Conservation (phyloP, 2,888 invertebrate genomes). For the Drosophila crucigera region DNA sequence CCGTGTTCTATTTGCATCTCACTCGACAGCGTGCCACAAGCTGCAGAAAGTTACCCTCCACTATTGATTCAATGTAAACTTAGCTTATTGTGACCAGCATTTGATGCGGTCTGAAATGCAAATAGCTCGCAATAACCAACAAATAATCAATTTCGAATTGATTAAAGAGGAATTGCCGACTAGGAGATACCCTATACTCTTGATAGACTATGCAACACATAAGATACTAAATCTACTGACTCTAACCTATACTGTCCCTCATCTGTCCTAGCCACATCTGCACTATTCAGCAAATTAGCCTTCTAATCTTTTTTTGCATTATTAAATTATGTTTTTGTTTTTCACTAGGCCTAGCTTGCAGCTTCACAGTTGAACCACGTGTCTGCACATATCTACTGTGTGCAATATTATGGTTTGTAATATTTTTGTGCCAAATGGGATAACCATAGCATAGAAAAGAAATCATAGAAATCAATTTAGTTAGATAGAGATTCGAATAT, state of each 20-base stretch:
- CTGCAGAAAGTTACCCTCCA: conserved; percentile 2
- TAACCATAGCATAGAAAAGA: background rate
- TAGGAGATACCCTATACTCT: background rate
- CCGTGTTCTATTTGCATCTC: conserved; percentile 12
- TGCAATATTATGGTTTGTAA: background rate
- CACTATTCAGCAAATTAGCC: background rate
- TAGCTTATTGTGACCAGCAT: conserved; percentile 3
- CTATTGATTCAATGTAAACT: background rate
- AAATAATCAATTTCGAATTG: background rate
- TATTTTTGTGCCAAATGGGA: background rate
- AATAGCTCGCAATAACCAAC: background rate
- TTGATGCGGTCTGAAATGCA: background rate
- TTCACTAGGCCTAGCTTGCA: background rate
- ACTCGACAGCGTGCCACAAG: conserved; percentile 18
- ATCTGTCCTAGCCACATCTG: background rate
- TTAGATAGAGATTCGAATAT: background rate
- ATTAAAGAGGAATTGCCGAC: background rate
- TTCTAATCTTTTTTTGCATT: background rate
- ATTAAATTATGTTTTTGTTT: background rate
- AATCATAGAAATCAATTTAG: background rate
- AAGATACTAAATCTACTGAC: background rate
- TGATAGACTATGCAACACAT: background rate
- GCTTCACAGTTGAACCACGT: background rate
- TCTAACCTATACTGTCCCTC: background rate
- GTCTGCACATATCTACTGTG: background rate